phyloP scores from a whole-genome alignment of 1,140 invertebrate species.

The Charaxes varanes region DNA sequence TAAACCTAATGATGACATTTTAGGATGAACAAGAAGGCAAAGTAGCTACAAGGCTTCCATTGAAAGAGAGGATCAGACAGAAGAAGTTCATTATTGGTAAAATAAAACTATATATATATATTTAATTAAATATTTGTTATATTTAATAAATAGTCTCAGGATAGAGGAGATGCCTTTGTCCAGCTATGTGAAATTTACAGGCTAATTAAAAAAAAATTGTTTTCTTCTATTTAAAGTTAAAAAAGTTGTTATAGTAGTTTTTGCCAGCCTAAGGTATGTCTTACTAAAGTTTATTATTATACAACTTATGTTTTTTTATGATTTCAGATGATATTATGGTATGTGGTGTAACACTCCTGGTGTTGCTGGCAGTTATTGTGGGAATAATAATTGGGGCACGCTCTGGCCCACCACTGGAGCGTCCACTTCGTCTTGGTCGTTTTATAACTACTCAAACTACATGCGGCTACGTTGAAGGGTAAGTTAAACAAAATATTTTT shows the following conservation, averaged over 20 bases:
- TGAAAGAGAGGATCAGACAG: conserved; percentile 67
- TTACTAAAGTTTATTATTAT: too few relatives aligned
- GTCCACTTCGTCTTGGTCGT: conserved; percentile 74
- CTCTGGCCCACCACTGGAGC: conserved; percentile 54
- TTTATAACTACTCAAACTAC: conserved; percentile 82
- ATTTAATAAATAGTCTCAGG: conserved; percentile 5
- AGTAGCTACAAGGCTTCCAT: conserved; percentile 53
- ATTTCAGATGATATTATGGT: conserved; percentile 71
- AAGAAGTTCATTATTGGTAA: conserved; percentile 67
- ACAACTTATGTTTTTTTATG: neutral
- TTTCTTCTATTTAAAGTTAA: too few relatives aligned
- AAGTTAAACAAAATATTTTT: conserved; percentile 28
- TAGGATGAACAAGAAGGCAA: conserved; percentile 52
- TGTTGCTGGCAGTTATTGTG: conserved; percentile 80
- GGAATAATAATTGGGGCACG: conserved; percentile 77
- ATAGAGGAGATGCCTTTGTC: too few relatives aligned
- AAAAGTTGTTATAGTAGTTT: too few relatives aligned
- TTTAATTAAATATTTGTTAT: conserved; percentile 6
- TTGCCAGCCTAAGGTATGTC: too few relatives aligned
- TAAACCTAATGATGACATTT: conserved; percentile 1
- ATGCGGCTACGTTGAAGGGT: conserved; percentile 88
- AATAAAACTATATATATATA: neutral
- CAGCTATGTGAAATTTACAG: too few relatives aligned
- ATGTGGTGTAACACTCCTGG: conserved; percentile 72
- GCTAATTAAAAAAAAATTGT: too few relatives aligned